Evolutionary conservation across 2,797 vertebrate genomes (phyloP).

Genomic region (Sternarchorhynchus goeldii): DNA sequence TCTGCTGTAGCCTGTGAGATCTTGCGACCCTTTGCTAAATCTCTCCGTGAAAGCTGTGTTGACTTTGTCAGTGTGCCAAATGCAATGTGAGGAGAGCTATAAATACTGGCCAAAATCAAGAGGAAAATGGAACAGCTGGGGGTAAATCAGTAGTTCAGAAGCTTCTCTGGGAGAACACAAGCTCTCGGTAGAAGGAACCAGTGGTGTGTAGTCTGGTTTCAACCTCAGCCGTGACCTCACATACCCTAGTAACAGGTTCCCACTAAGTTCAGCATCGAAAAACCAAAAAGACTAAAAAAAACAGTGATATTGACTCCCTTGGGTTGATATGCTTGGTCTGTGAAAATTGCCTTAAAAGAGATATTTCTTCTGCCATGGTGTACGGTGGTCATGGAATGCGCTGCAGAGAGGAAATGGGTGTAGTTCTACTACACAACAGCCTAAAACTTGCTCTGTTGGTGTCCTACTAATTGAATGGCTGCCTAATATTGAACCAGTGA

Average conservation of each 20-base stretch:
- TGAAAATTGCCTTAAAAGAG: conserved; percentile 67
- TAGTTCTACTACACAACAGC: not conserved
- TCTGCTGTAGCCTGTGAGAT: not conserved
- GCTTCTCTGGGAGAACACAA: conserved; percentile 74
- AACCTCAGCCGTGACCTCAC: conserved; percentile 66
- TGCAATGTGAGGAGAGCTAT: conserved; percentile 54
- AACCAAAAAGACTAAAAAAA: conserved; percentile 56
- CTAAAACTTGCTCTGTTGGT: not conserved
- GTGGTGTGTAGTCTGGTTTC: conserved; percentile 65
- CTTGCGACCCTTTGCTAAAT: not conserved
- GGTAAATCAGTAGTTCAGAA: conserved; percentile 55
- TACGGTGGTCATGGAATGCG: conserved; percentile 34
- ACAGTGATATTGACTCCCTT: conserved; percentile 56
- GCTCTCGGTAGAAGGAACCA: conserved; percentile 70
- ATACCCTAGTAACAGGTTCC: conserved; percentile 64
- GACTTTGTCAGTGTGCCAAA: conserved; percentile 64
- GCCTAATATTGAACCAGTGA: no score
- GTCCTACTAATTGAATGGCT: no score
- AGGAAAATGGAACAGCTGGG: conserved; percentile 21
- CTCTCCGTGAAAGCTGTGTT: conserved; percentile 48
- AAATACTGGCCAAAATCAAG: conserved; percentile 50
- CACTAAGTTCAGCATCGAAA: conserved; percentile 48
- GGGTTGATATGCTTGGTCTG: conserved; percentile 61
- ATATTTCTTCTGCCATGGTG: conserved; percentile 54
- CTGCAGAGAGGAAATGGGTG: conserved; percentile 3